Percentiles rank a stretch among this genome's conserved stretches.
These are phyloP conservation scores for Stenodema calcarata DNA, from an alignment of 2,888 invertebrate species.

Conservation along the genomic window DNA sequence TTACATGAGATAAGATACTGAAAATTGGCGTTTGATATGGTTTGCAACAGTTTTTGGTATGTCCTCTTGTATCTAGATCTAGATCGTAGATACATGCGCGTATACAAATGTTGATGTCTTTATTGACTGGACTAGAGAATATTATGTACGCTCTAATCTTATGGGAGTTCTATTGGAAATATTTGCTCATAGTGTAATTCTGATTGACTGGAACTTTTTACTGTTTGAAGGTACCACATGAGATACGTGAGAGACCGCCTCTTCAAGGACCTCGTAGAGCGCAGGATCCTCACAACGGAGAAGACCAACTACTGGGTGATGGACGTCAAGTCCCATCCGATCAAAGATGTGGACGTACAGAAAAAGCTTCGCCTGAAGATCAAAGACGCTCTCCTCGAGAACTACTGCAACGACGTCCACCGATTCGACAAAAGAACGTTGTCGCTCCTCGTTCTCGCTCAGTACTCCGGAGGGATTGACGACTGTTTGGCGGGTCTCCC, in stretches of 20 bases:
- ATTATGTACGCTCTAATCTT: no score
- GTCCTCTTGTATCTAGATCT: no score
- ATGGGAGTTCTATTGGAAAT: no score
- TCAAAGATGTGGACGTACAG: slow-evolving; percentile 93
- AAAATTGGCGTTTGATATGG: no score
- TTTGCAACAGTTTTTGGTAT: no score
- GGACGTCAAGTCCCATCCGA: slow-evolving; percentile 99
- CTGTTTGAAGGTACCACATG: slow-evolving; percentile 85
- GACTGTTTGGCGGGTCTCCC: slow-evolving; percentile 98
- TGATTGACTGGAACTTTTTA: background rate
- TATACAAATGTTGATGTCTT: no score
- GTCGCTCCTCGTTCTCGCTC: slow-evolving; percentile 92
- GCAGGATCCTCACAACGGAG: slow-evolving; percentile 97
- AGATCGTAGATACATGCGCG: no score
- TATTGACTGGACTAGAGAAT: no score
- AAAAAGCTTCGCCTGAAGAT: slow-evolving; percentile 96
- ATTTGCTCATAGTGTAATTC: no score
- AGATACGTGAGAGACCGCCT: slow-evolving; percentile 98
- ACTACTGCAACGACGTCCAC: slow-evolving; percentile 96
- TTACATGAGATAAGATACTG: no score
- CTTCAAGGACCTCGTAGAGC: slow-evolving; percentile 98
- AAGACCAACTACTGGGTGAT: slow-evolving; percentile 99
- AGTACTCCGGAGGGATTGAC: slow-evolving; percentile 97
- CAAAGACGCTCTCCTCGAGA: slow-evolving; percentile 93
- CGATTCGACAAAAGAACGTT: slow-evolving; percentile 95